phyloP scores from a whole-genome alignment of 2,797 vertebrate genomes.

The Gymnoscopelus braueri region DNA sequence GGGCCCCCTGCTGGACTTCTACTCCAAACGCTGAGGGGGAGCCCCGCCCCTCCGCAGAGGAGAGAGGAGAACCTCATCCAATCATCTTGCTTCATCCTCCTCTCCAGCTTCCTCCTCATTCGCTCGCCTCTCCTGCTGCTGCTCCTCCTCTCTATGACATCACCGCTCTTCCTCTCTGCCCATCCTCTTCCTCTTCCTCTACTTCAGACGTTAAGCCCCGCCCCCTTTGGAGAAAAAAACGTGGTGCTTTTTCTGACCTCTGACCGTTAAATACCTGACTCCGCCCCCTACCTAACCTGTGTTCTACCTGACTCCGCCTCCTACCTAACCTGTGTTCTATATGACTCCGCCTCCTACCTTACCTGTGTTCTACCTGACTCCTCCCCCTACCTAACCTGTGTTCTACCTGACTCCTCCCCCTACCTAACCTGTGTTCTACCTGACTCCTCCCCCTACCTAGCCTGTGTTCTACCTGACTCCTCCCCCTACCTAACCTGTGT shows the following conservation, averaged over 20 bases:
- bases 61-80: conserved; percentile 27
- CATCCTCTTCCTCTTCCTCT: conserved; percentile 66
- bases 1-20: conserved; percentile 82
- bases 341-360: too few species aligned
- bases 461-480: too few species aligned
- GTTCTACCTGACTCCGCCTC: conserved; percentile 18
- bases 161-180: conserved; percentile 57
- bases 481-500: too few species aligned
- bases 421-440: conserved; percentile 33
- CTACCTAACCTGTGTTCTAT: too few species aligned
- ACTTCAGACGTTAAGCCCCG: conserved; percentile 59
- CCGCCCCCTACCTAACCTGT: conserved; percentile 11
- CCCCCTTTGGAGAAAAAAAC: background rate
- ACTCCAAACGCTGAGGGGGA: conserved; percentile 88
- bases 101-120: conserved; percentile 79
- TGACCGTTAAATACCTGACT: conserved; percentile 26
- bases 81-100: conserved; percentile 80
- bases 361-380: too few species aligned
- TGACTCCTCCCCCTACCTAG: background rate
- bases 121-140: conserved; percentile 82
- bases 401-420: too few species aligned
- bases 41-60: conserved; percentile 67
- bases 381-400: conserved; percentile 4
- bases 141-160: conserved; percentile 82
- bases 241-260: conserved; percentile 24